Evolutionary conservation across 2,888 invertebrate genomes (phyloP).

Genomic region (Volucella zonaria): DNA sequence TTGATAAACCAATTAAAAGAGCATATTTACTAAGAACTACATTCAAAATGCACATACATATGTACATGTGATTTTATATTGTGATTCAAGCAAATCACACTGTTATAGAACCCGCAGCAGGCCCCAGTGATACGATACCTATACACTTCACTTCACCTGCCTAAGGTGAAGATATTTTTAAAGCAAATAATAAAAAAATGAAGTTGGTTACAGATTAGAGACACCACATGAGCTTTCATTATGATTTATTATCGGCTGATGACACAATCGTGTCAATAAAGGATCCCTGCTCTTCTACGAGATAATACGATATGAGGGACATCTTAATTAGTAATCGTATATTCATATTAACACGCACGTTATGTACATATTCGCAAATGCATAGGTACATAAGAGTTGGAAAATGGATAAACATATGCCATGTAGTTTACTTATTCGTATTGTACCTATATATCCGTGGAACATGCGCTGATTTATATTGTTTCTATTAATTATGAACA

Average conservation of each 20-base stretch:
- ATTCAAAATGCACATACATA: not conserved
- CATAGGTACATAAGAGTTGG: not conserved
- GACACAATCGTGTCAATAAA: constrained; percentile 52
- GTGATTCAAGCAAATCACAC: not conserved
- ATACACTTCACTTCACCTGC: constrained; percentile 4
- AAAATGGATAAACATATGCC: constrained; percentile 37
- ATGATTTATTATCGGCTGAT: constrained; percentile 37
- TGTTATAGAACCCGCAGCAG: not conserved
- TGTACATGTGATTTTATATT: no score
- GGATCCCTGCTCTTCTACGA: not conserved
- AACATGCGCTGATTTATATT: constrained; percentile 43
- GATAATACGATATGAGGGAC: not conserved
- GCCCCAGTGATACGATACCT: not conserved
- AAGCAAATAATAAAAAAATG: constrained; percentile 19
- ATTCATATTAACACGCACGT: not conserved
- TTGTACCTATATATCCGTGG: not conserved
- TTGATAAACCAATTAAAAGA: constrained; percentile 33
- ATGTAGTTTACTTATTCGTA: not conserved
- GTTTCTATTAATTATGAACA: constrained; percentile 41
- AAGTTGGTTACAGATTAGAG: constrained; percentile 18
- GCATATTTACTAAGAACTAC: not conserved
- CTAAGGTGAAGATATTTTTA: constrained; percentile 26
- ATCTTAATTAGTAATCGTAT: not conserved
- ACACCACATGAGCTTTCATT: constrained; percentile 20
- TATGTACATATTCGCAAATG: not conserved